phyloP scores from a whole-genome alignment of 2,113 vertebrate genomes.

The Chascanopsetta lugubris region DNA sequence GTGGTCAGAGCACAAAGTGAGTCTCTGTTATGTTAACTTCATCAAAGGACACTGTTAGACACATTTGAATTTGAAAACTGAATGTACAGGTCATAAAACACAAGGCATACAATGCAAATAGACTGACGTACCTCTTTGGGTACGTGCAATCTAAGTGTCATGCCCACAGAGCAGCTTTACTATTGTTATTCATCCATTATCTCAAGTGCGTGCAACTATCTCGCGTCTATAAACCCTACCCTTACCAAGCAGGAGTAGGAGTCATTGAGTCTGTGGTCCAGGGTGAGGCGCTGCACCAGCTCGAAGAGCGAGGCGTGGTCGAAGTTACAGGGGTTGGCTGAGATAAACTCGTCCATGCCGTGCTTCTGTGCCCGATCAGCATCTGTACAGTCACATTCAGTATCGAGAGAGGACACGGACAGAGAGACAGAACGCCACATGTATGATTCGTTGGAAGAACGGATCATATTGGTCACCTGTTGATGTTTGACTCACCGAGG shows the following conservation, averaged over 20 bases:
- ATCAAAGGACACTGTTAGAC: too few relatives aligned
- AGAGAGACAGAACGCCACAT: slow-evolving; percentile 12
- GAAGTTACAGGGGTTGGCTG: slow-evolving; percentile 98
- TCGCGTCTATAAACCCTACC: slow-evolving; percentile 17
- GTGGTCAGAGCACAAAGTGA: too few relatives aligned
- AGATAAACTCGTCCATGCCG: slow-evolving; percentile 99
- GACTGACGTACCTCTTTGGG: too few relatives aligned
- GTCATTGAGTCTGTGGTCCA: slow-evolving; percentile 99
- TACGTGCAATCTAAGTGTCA: too few relatives aligned
- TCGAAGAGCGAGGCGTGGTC: slow-evolving; percentile 98
- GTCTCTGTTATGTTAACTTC: too few relatives aligned
- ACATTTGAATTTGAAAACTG: too few relatives aligned
- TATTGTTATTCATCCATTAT: too few relatives aligned
- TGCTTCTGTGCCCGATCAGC: slow-evolving; percentile 99
- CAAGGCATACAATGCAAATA: too few relatives aligned
- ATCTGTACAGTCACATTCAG: slow-evolving; percentile 78
- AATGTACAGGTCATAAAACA: too few relatives aligned
- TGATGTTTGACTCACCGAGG: too few relatives aligned
- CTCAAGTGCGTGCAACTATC: neutral
- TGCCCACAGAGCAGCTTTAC: too few relatives aligned
- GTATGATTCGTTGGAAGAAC: neutral
- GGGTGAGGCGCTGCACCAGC: slow-evolving; percentile 95
- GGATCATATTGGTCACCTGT: neutral
- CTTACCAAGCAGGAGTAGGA: slow-evolving; percentile 99
- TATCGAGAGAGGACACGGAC: neutral